Percentiles rank a stretch among this genome's conserved stretches.
Evolutionary conservation across 2,888 invertebrate genomes (phyloP).

Genomic region (Trichacis sp.): DNA sequence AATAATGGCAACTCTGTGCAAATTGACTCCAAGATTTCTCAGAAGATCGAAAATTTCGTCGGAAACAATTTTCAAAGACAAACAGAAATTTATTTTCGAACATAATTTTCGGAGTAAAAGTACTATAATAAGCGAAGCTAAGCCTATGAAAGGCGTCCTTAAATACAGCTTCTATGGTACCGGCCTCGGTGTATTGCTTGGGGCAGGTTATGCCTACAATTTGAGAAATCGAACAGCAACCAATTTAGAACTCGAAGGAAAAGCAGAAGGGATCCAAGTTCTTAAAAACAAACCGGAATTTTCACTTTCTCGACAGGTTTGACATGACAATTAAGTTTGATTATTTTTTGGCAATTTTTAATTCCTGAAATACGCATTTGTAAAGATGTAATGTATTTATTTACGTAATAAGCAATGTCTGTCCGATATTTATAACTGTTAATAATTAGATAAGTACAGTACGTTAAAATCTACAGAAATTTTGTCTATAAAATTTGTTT

Average conservation of each 20-base stretch:
- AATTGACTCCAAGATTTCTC: constrained; percentile 45
- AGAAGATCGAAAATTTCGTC: constrained; percentile 34
- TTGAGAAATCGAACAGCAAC: constrained; percentile 66
- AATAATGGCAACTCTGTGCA: constrained; percentile 53
- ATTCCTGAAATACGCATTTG: too few species aligned
- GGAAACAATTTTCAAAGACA: constrained; percentile 27
- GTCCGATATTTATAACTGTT: too few species aligned
- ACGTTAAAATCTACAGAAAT: too few species aligned
- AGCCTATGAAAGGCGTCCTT: constrained; percentile 54
- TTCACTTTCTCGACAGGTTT: constrained; percentile 70
- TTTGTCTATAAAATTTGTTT: too few species aligned
- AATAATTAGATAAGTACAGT: too few species aligned
- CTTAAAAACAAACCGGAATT: constrained; percentile 69
- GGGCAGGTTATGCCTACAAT: constrained; percentile 70
- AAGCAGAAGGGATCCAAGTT: constrained; percentile 58
- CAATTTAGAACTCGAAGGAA: constrained; percentile 69
- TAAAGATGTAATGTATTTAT: too few species aligned
- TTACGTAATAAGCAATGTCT: too few species aligned
- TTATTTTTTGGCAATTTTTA: constrained; percentile 9
- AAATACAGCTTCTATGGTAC: constrained; percentile 74
- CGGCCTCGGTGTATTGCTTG: constrained; percentile 71
- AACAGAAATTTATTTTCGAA: not conserved
- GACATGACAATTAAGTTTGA: constrained; percentile 21
- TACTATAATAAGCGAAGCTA: constrained; percentile 48
- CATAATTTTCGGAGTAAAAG: constrained; percentile 38